A percentile compares a stretch with the other conserved stretches of the same genome.
These are phyloP conservation scores for Steatocranus sp. DNA, from an alignment of 2,797 vertebrate species.

Conservation along the genomic window DNA sequence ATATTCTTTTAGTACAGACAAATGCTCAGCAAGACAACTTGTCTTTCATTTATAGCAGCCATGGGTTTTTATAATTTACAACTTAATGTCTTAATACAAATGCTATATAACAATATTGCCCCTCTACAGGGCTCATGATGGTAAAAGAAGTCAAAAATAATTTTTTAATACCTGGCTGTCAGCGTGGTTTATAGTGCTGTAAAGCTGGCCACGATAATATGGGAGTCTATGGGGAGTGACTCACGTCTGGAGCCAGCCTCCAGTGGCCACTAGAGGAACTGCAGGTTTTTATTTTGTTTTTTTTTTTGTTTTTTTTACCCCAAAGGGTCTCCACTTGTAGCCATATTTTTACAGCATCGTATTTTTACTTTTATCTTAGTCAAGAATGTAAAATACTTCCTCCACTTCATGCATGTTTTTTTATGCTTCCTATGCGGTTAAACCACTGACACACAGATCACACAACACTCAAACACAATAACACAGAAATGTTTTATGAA, in stretches of 20 bases:
- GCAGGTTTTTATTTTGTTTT: background rate
- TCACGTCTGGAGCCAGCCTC: background rate
- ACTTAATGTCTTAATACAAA: background rate
- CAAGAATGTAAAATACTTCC: background rate
- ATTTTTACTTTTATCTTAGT: background rate
- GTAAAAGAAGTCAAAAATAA: background rate
- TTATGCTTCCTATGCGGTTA: background rate
- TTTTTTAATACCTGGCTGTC: background rate
- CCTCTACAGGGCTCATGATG: background rate
- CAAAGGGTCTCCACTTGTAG: background rate
- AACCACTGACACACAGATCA: background rate
- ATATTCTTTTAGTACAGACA: background rate
- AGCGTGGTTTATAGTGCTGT: background rate
- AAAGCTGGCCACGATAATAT: background rate
- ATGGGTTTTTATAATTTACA: background rate
- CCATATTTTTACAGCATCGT: background rate
- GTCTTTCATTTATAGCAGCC: background rate
- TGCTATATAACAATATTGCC: background rate
- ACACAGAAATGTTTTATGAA: background rate
- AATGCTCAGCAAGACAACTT: background rate
- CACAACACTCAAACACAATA: background rate
- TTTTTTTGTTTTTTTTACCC: fast-evolving
- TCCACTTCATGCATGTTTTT: background rate
- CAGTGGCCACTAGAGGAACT: background rate
- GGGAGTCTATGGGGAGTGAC: background rate